Base-by-base conservation (phyloP, 2,113 vertebrate genomes). In the Dicerorhinus sumatrensis region DNA sequence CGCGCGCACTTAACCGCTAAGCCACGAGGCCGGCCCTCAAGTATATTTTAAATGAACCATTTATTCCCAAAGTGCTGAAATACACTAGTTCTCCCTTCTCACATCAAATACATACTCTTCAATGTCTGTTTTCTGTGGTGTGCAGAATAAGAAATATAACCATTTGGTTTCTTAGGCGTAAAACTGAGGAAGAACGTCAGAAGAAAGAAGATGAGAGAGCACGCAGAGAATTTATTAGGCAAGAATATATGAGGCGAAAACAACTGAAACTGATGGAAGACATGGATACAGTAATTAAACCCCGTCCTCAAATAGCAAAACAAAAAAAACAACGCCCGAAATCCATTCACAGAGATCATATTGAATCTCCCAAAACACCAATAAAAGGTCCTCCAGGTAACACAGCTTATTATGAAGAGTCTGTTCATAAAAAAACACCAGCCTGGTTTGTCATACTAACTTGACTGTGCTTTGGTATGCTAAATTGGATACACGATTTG, bases 261-360 rank as follows among this genome's bases (percentile, higher is more conserved):
- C 99, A 99, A 95, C 98, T 99, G 8, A 99, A 99, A 95, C 99
- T 99, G 16, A 99, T 99, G 99, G 99, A 99, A 97, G 99, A 99
- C 94, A 99, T 99, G 99, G 99, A 99, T 96, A 99, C 98, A 4
- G 98, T 99, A 75, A 99, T 99, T 86, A 99, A 99, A 92, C 99
- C 99, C 20, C 99, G 99, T 8, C 98, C 99, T 5, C 97, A 98
- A 7, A 98, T 97, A 21, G 97, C 98, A 96, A 99, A 99, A 97
- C 99, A 99, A 89, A 99, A 99, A 97, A 99, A 99, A 75, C 98
- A 99, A 75, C 99, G 99, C n/a, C 99, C 99, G 36, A 99, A 99
- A 92, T 99, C 99, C 54, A 99, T 99, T 96, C 99, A 99, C 95
- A 99, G 99, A 36, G 99, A 99, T 97, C 99, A 99, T 87, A 94